A percentile compares a stretch with the other conserved stretches of the same genome.
These are phyloP conservation scores for Bathynomus jamesi DNA, from an alignment of 1,140 invertebrate species.

Conservation along the genomic window DNA sequence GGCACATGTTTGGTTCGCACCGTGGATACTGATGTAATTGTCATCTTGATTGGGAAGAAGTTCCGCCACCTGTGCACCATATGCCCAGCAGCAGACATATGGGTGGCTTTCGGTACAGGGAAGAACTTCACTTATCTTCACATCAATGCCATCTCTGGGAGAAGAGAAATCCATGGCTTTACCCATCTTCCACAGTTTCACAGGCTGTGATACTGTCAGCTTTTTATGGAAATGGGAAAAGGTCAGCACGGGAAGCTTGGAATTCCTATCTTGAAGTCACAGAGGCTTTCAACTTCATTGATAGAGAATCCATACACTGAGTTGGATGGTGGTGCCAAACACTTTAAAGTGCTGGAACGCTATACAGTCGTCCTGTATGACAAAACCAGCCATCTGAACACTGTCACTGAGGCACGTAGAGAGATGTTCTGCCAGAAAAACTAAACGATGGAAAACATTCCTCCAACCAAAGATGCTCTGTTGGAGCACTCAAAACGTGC, in stretches of 20 bases:
- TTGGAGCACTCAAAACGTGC: no score
- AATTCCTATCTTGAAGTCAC: not conserved
- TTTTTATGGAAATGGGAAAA: conserved; percentile 1
- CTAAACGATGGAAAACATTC: no score
- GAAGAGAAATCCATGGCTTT: no score
- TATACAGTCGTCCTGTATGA: no score
- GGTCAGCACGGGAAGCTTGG: not conserved
- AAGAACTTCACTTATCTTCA: conserved; percentile 11
- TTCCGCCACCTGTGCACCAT: no score
- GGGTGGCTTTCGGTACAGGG: conserved; percentile 29
- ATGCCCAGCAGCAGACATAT: no score
- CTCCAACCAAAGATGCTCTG: no score
- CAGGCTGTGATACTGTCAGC: no score
- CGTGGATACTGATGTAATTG: conserved; percentile 39
- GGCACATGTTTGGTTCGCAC: conserved; percentile 25
- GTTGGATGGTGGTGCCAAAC: conserved; percentile 5
- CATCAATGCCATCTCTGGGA: conserved; percentile 3
- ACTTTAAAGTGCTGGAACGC: no score
- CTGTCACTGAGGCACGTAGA: conserved; percentile 4
- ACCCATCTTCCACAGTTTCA: no score
- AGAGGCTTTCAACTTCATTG: conserved; percentile 1
- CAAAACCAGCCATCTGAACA: not conserved
- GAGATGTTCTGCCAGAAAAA: no score
- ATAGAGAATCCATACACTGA: not conserved
- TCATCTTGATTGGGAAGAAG: no score